phyloP scores from a whole-genome alignment of 2,888 invertebrate genomes.

The Hipparchia sbordonii region DNA sequence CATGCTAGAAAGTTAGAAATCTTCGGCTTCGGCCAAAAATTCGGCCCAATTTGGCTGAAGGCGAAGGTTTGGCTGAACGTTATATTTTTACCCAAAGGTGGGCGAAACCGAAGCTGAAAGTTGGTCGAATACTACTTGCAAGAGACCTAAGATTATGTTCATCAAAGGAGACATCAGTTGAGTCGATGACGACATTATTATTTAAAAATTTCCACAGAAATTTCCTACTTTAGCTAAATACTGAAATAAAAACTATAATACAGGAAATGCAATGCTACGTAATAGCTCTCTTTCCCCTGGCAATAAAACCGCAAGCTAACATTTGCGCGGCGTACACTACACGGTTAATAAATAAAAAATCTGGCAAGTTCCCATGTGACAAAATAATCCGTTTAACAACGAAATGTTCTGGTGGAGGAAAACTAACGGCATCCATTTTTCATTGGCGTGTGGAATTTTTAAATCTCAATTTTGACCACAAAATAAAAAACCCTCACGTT shows the following conservation, averaged over 20 bases:
- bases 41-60: no score
- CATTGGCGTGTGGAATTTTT: conserved; percentile 40
- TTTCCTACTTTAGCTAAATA: neutral
- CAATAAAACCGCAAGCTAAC: conserved; percentile 14
- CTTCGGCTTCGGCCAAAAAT: no score
- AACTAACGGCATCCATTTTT: conserved; percentile 41
- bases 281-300: neutral
- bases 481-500: conserved; percentile 32
- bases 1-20: no score
- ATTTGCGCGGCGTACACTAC: neutral
- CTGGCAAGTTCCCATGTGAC: conserved; percentile 26
- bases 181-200: no score
- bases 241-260: neutral
- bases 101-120: no score
- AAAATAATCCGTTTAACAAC: conserved; percentile 32
- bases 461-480: conserved; percentile 44
- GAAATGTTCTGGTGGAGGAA: conserved; percentile 29
- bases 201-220: neutral
- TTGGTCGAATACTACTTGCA: no score
- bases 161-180: no score
- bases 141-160: no score
- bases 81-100: no score
- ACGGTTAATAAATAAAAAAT: conserved; percentile 22
- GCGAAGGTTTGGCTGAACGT: no score
- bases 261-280: neutral